A percentile compares a stretch with the other conserved stretches of the same genome.
phyloP scores from a whole-genome alignment of 2,797 vertebrate genomes.

The Periophthalmus magnuspinnatus region DNA sequence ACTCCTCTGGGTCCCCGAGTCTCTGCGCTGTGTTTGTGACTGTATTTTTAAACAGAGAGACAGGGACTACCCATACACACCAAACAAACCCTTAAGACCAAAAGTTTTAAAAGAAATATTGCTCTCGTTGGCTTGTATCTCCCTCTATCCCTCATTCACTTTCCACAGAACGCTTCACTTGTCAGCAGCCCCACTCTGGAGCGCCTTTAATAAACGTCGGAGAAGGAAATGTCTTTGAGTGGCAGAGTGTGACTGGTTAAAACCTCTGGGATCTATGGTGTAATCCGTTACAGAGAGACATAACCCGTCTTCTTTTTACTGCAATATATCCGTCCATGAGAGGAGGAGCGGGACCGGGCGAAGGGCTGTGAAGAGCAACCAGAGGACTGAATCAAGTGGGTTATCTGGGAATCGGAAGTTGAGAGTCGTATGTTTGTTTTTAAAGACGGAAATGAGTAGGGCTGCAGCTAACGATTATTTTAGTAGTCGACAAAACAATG shows the following conservation, averaged over 20 bases:
- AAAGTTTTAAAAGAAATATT: slow-evolving; percentile 67
- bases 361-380: slow-evolving; percentile 48
- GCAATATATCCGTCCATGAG: slow-evolving; percentile 51
- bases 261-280: slow-evolving; percentile 68
- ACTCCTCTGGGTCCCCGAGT: slow-evolving; percentile 39
- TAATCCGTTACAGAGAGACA: slow-evolving; percentile 70
- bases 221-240: slow-evolving; percentile 74
- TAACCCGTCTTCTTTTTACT: slow-evolving; percentile 60
- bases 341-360: slow-evolving; percentile 43
- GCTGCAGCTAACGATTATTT: too few species aligned
- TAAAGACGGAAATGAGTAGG: not conserved
- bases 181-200: slow-evolving; percentile 67
- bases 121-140: slow-evolving; percentile 53
- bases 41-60: slow-evolving; percentile 56
- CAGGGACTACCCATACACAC: slow-evolving; percentile 40
- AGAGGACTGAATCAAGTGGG: slow-evolving; percentile 27
- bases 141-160: slow-evolving; percentile 57
- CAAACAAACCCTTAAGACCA: slow-evolving; percentile 47
- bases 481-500: too few species aligned
- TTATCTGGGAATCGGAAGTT: not conserved
- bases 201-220: slow-evolving; percentile 75
- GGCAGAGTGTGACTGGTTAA: slow-evolving; percentile 80
- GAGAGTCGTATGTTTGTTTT: not conserved
- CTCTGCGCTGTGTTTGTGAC: slow-evolving; percentile 52
- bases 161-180: slow-evolving; percentile 72